Conservation (phyloP, 1,140 invertebrate species). For the Drosophila nasuta region DNA sequence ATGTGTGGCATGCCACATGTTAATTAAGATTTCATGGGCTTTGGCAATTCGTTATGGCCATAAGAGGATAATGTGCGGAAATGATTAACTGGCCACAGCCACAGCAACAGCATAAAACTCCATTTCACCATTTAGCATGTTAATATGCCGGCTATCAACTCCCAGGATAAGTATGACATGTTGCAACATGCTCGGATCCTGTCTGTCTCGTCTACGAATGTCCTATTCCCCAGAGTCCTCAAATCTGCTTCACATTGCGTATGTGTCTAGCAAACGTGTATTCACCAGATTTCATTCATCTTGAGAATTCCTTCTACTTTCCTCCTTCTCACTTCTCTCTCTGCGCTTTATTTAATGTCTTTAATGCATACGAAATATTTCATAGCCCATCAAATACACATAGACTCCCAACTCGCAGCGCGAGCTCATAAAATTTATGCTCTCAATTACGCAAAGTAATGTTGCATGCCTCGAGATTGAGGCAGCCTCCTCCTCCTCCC, state of each 20-base stretch:
- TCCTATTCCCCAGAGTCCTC: conserved; percentile 16
- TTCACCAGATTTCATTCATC: conserved; percentile 8
- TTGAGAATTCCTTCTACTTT: conserved; percentile 4
- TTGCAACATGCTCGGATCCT: conserved; percentile 1
- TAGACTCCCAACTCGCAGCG: conserved; percentile 13
- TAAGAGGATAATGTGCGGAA: conserved; percentile 19
- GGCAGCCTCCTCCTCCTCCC: background rate
- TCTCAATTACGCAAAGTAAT: conserved; percentile 65
- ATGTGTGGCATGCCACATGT: conserved; percentile 14
- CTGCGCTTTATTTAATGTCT: conserved; percentile 31
- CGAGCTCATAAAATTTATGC: conserved; percentile 56
- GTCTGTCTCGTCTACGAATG: conserved; percentile 11
- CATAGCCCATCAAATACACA: conserved; percentile 44
- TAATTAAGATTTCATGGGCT: conserved; percentile 16
- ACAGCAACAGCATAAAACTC: conserved; percentile 15
- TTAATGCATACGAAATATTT: conserved; percentile 45
- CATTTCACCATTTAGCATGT: conserved; percentile 19
- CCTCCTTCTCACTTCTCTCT: background rate
- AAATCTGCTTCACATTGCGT: conserved; percentile 29
- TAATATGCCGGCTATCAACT: conserved; percentile 21
- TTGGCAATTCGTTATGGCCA: conserved; percentile 10
- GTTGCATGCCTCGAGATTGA: conserved; percentile 35
- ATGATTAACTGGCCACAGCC: conserved; percentile 17
- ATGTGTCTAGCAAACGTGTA: background rate
- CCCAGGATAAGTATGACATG: conserved; percentile 15